phyloP scores from a whole-genome alignment of 2,797 vertebrate species.

The Anguilla marmorata region DNA sequence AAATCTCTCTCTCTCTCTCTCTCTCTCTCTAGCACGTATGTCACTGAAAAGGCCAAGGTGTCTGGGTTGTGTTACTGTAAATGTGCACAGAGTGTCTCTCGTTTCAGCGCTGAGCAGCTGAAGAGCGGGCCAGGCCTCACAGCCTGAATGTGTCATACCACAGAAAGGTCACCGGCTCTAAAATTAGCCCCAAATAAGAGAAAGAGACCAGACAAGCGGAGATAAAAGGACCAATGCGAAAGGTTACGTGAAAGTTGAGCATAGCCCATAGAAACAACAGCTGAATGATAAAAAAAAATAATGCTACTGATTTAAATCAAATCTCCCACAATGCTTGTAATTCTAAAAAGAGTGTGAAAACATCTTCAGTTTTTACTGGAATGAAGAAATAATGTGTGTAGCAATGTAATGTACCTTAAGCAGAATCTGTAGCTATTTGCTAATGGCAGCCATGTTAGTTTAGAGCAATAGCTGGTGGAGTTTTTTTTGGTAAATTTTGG shows the following conservation, averaged over 20 bases:
- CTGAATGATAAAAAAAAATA: slow-evolving; percentile 7
- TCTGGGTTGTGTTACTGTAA: slow-evolving; percentile 56
- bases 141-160: slow-evolving; percentile 59
- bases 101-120: slow-evolving; percentile 75
- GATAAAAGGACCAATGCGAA: slow-evolving; percentile 42
- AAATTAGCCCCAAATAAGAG: slow-evolving; percentile 66
- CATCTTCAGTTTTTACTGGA: neutral
- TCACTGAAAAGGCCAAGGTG: slow-evolving; percentile 61
- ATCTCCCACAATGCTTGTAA: neutral
- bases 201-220: slow-evolving; percentile 47
- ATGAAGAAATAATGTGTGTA: neutral
- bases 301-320: neutral
- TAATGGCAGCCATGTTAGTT: neutral
- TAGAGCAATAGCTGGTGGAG: neutral
- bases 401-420: neutral
- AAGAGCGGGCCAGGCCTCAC: slow-evolving; percentile 53
- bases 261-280: slow-evolving; percentile 13
- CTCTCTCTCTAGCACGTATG: slow-evolving; percentile 35
- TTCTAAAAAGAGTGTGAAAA: neutral
- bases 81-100: slow-evolving; percentile 56
- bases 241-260: slow-evolving; percentile 33
- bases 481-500: neutral
- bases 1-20: slow-evolving; percentile 20
- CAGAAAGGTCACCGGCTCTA: slow-evolving; percentile 75
- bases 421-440: neutral